phyloP scores from a whole-genome alignment of 2,888 invertebrate species.

The Selenia dentaria region DNA sequence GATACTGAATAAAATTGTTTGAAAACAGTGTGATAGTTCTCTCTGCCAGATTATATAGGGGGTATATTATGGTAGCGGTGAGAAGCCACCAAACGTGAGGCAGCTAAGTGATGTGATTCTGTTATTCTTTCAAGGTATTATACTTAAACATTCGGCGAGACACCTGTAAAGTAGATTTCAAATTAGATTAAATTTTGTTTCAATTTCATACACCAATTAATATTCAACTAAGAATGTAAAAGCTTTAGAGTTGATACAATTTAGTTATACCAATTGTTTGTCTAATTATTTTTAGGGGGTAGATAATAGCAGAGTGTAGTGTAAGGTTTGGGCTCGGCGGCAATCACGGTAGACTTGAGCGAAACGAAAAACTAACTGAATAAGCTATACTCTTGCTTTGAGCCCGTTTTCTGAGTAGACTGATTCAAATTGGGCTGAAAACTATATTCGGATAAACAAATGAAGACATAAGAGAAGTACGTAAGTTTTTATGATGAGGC shows the following conservation, averaged over 20 bases:
- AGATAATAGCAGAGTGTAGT: constrained; percentile 46
- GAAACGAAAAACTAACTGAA: too few relatives aligned
- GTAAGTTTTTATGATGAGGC: too few relatives aligned
- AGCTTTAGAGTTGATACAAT: constrained; percentile 66
- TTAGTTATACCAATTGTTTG: constrained; percentile 70
- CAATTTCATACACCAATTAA: constrained; percentile 76
- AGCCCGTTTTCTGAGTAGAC: too few relatives aligned
- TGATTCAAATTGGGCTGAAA: too few relatives aligned
- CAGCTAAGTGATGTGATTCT: constrained; percentile 75
- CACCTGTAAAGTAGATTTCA: constrained; percentile 83
- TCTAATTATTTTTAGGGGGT: constrained; percentile 33
- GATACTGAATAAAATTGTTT: neutral
- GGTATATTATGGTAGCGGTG: constrained; percentile 39
- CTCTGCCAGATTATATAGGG: constrained; percentile 43
- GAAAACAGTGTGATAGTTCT: constrained; percentile 27
- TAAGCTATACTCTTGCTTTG: too few relatives aligned
- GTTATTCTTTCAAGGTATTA: constrained; percentile 73
- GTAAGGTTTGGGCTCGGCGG: constrained; percentile 5
- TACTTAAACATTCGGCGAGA: constrained; percentile 81
- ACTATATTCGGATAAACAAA: too few relatives aligned
- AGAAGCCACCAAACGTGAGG: constrained; percentile 64
- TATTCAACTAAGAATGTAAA: constrained; percentile 46
- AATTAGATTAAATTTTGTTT: constrained; percentile 82
- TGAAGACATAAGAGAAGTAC: too few relatives aligned
- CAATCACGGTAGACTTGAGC: neutral